A percentile compares a stretch with the other conserved stretches of the same genome.
Evolutionary conservation across 1,140 invertebrate genomes (phyloP).

Genomic region (Drosophila nasuta): DNA sequence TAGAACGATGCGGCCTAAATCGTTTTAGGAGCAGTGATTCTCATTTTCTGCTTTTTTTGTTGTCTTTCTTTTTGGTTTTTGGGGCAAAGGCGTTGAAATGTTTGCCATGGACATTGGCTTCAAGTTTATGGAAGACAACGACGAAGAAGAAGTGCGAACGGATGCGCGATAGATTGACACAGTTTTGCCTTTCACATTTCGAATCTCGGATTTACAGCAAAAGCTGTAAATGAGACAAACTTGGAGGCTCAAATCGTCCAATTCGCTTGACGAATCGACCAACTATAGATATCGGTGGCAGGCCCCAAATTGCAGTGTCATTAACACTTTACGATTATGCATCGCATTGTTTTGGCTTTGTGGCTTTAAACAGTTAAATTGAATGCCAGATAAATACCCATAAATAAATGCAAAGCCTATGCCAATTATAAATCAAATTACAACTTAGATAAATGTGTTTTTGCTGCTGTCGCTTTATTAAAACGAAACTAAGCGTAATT

Average conservation of each 20-base stretch:
- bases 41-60: conserved; percentile 1
- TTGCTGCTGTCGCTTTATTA: neutral
- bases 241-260: neutral
- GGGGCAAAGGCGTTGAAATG: conserved; percentile 31
- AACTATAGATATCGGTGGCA: neutral
- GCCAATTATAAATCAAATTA: conserved; percentile 11
- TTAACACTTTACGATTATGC: neutral
- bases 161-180: conserved; percentile 47
- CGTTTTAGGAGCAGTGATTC: conserved; percentile 50
- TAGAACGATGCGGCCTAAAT: conserved; percentile 44
- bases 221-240: neutral
- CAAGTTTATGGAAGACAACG: conserved; percentile 35
- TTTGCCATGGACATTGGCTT: conserved; percentile 48
- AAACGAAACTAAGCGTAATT: neutral
- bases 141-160: conserved; percentile 15
- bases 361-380: neutral
- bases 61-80: neutral
- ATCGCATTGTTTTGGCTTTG: neutral
- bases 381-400: neutral
- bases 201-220: conserved; percentile 2
- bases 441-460: conserved; percentile 3
- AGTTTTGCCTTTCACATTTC: conserved; percentile 7
- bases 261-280: neutral
- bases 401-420: conserved; percentile 11
- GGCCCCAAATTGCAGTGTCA: neutral